Evolutionary conservation across 2,888 invertebrate genomes (phyloP).

Genomic region (Crematogaster levior): DNA sequence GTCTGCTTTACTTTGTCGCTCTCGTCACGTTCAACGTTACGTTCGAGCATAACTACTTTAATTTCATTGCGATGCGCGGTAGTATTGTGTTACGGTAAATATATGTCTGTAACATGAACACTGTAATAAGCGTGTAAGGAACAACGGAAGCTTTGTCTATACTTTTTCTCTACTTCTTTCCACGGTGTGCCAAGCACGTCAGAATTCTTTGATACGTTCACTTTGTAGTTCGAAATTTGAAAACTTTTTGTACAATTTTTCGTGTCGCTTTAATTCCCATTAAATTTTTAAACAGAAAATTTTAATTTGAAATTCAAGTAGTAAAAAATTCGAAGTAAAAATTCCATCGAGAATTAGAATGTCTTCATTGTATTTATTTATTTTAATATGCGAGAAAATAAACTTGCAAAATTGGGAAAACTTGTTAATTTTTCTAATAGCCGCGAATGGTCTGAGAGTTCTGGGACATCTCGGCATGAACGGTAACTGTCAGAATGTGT

Average conservation of each 20-base stretch:
- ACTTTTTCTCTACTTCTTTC: background rate
- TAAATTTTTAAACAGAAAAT: no score
- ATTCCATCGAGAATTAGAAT: background rate
- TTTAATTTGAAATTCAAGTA: background rate
- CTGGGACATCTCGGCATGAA: background rate
- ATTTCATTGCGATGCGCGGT: constrained; percentile 33
- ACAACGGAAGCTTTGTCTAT: no score
- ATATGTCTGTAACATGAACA: constrained; percentile 1
- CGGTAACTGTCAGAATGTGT: background rate
- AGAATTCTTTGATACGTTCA: constrained; percentile 18
- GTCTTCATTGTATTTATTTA: background rate
- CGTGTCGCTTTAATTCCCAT: background rate
- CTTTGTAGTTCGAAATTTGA: background rate
- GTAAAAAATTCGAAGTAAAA: background rate
- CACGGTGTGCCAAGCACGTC: background rate
- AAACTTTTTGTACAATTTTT: background rate
- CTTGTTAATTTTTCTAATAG: background rate
- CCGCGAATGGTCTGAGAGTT: background rate
- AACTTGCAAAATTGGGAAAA: background rate
- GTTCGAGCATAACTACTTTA: constrained; percentile 34
- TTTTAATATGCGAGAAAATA: background rate
- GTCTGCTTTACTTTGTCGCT: constrained; percentile 14
- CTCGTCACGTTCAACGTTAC: constrained; percentile 26
- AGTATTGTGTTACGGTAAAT: constrained; percentile 19
- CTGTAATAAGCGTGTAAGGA: constrained; percentile 1